Base-by-base conservation (phyloP, 2,113 vertebrate species). In the Tragelaphus strepsiceros region DNA sequence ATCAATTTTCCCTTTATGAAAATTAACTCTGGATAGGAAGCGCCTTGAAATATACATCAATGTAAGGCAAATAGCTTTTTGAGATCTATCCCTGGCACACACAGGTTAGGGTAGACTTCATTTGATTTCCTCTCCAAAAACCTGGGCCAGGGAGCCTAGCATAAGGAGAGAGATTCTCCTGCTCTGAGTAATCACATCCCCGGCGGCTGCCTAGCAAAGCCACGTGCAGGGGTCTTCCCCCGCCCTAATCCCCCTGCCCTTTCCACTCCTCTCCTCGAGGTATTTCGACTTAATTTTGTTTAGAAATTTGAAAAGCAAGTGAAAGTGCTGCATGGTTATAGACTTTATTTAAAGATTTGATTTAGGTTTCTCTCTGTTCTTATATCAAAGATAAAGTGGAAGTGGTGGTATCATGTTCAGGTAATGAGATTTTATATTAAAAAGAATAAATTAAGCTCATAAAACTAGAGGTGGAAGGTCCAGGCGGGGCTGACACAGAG, bases 361-460 rank as follows among this genome's bases (percentile, higher is more conserved):
- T 99, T 99, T 99, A 98, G 98, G 98, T 99, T 99, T 99, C 99
- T 98, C 99, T 99, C 99, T 99, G 99, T 99, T 99, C 99, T 99
- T 98, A 99, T 99, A 99, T 99, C 99, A 99, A 99, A 99, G 99
- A 99, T 99, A 98, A 99, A 98, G 98, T 98, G 98, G 98, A 99
- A 98, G 98, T 97, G 97, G 98, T 98, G 96, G 98, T 98, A 99
- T 98, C 99, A 98, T 99, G 99, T 99, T 99, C 99, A 99, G 99
- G 99, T 99, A 99, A 99, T 99, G 99, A 99, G 99, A 99, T 99
- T 99, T 99, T 99, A 99, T 99, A 99, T 99, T 99, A 99, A 99
- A 99, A 99, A 99, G 99, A 99, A 99, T 99, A 99, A 99, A 99
- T 99, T 99, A 99, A 99, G 99, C 98, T 99, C 97, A 99, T 99